These are phyloP conservation scores for Eulemur mongoz DNA, from an alignment of 2,797 vertebrate species.

Conservation along the genomic window DNA sequence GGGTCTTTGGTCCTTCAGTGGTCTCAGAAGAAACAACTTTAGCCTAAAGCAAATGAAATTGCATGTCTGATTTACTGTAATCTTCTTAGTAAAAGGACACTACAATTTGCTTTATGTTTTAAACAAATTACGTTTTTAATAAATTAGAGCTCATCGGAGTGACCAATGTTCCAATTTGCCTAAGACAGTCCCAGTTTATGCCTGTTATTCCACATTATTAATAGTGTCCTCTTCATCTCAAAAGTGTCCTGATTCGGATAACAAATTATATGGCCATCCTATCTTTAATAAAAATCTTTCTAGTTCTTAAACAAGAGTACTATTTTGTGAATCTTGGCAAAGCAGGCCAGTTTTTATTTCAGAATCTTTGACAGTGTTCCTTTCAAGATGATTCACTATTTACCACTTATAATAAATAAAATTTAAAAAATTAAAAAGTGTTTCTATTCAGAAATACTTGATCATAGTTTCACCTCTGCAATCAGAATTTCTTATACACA, in stretches of 20 bases:
- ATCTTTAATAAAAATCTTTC: slow-evolving; percentile 39
- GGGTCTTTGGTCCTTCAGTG: background rate
- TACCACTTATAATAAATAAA: slow-evolving; percentile 30
- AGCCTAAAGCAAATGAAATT: background rate
- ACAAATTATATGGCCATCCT: background rate
- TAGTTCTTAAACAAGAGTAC: slow-evolving; percentile 32
- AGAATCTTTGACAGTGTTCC: slow-evolving; percentile 46
- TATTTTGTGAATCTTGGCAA: slow-evolving; percentile 42
- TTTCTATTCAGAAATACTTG: slow-evolving; percentile 5
- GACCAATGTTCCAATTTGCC: background rate
- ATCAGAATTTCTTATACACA: background rate
- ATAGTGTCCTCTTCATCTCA: background rate
- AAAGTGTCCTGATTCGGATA: slow-evolving; percentile 20
- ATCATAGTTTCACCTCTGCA: background rate
- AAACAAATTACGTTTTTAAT: slow-evolving; percentile 25
- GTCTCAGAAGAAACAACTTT: background rate
- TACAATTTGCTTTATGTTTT: slow-evolving; percentile 27
- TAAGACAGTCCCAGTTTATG: background rate
- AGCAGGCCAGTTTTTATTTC: background rate
- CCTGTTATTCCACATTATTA: background rate
- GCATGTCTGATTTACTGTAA: background rate
- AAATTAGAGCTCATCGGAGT: background rate
- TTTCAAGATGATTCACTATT: slow-evolving; percentile 37
- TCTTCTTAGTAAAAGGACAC: background rate
- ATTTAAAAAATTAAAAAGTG: background rate